Evolutionary conservation across 2,797 vertebrate genomes (phyloP), one percentile per base, ranked within the genome.

Genomic region (Lutjanus argentimaculatus): DNA sequence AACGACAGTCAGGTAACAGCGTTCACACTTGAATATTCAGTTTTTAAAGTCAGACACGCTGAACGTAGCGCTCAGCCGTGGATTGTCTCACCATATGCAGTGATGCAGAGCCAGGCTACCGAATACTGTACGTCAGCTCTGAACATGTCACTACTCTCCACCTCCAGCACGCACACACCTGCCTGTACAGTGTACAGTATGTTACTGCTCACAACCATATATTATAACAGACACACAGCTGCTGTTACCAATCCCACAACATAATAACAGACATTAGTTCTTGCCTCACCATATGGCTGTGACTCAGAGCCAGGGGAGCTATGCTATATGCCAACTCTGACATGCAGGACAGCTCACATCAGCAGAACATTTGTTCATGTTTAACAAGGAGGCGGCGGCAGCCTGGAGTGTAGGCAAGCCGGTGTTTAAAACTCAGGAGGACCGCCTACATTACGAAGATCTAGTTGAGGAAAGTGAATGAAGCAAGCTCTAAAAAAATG

Each of bases 311-410:
- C 75, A 8, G 62, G 43, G 73, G 80, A 71, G 67, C 25, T 61
- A 19, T 45, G 80, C 64, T 80, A 43, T 58, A 70, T 70, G 76
- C 75, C 85, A 70, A 42, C 63, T 83, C 75, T 83, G 88, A 84
- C 86, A 80, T 64, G 79, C 7, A 76, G 52, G 81, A 88, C 84
- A 64, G 69, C 66, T 12, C 83, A 86, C 82, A 80, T 70, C 78
- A 68, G 75, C 80, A 40, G 43, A 75, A 56, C 75, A 80, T 84
- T 86, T 85, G 79, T 82, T 88, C 57, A 12, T 62, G 8, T 71
- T 74, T 83, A 84, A 83, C 69, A 63, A 82, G 73, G 52, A 43
- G 68, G 66, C 11, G 0, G 49, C 2, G 1, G 46, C 17, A 42
- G 73, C 71, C 64, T 61, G 68, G n/a, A 73, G 64, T 7, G 49